Evolutionary conservation across 1,140 invertebrate genomes (phyloP).

Genomic region (Ceratina australensis): DNA sequence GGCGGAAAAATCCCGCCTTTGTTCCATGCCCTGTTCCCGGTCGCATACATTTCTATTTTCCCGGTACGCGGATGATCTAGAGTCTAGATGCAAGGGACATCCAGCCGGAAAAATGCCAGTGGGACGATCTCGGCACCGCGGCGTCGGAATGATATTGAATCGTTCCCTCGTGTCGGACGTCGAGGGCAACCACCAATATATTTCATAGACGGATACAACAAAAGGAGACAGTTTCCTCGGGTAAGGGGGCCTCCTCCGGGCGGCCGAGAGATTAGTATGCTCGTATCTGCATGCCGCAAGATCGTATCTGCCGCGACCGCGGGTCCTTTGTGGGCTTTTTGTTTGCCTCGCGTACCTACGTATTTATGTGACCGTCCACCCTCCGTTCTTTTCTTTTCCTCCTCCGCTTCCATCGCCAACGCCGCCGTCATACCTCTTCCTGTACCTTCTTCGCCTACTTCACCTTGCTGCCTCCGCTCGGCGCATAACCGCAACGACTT

Average conservation of each 20-base stretch:
- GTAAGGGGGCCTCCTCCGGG: conserved; percentile 32
- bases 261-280: conserved; percentile 74
- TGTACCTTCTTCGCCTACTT: conserved; percentile 24
- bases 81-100: conserved; percentile 10
- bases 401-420: conserved; percentile 3
- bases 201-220: conserved; percentile 64
- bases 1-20: conserved; percentile 24
- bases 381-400: conserved; percentile 60
- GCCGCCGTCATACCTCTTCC: conserved; percentile 31
- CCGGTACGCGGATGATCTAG: conserved; percentile 26
- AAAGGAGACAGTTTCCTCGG: conserved; percentile 58
- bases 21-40: conserved; percentile 20
- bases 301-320: conserved; percentile 77
- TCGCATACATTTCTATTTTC: conserved; percentile 27
- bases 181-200: conserved; percentile 52
- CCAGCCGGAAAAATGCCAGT: conserved; percentile 41
- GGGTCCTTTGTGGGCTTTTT: conserved; percentile 76
- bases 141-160: conserved; percentile 60
- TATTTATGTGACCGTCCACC: conserved; percentile 76
- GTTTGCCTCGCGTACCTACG: conserved; percentile 71
- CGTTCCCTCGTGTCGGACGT: conserved; percentile 58
- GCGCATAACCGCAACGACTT: conserved; percentile 40
- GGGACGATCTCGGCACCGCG: conserved; percentile 24
- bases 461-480: conserved; percentile 10
- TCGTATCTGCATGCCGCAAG: conserved; percentile 77